Conservation (phyloP, 2,888 invertebrate genomes). For the Parelbella ahira region DNA sequence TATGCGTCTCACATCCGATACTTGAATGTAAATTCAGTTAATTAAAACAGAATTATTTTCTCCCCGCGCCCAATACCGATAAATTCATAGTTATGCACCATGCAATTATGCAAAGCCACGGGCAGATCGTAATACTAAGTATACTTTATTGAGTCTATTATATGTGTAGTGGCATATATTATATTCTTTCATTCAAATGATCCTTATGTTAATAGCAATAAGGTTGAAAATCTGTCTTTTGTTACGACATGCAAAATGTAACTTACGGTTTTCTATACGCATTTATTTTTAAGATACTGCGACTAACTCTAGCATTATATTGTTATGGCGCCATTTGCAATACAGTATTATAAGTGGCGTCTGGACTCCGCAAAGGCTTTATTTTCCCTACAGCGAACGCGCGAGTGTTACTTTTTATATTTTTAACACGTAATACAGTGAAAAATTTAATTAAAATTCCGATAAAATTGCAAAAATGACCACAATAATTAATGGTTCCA, state of each 20-base stretch:
- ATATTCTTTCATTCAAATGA: neutral
- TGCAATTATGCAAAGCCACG: constrained; percentile 21
- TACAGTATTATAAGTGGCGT: too few species aligned
- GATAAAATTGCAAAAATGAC: too few species aligned
- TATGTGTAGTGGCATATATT: constrained; percentile 17
- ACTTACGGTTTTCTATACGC: constrained; percentile 35
- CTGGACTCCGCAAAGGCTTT: too few species aligned
- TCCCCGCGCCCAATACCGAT: constrained; percentile 4
- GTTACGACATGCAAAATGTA: neutral
- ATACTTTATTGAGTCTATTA: constrained; percentile 8
- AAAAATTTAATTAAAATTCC: too few species aligned
- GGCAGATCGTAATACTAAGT: constrained; percentile 2
- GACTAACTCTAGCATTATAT: constrained; percentile 43
- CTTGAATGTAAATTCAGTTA: too few species aligned
- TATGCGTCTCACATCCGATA: too few species aligned
- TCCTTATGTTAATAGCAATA: neutral
- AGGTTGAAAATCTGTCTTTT: neutral
- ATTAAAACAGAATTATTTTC: constrained; percentile 5
- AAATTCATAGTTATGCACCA: constrained; percentile 11
- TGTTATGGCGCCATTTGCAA: too few species aligned
- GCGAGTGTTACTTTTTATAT: too few species aligned
- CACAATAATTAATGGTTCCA: too few species aligned
- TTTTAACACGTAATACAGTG: too few species aligned
- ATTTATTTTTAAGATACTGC: constrained; percentile 33
- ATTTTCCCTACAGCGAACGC: too few species aligned